phyloP scores from a whole-genome alignment of 2,888 invertebrate genomes.

The Macropis europaea region DNA sequence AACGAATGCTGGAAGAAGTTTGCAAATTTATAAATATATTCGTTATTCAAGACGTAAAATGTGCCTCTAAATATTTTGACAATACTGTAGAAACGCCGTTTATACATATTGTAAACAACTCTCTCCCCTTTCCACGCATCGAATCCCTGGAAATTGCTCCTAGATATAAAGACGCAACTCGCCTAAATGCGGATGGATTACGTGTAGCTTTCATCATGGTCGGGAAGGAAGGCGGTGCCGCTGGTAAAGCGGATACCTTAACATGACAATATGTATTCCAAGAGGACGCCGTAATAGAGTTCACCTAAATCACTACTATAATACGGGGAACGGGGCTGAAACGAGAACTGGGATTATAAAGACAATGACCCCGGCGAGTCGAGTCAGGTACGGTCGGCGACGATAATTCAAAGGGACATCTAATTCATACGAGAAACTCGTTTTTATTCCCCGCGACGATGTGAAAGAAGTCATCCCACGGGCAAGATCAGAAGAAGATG shows the following conservation, averaged over 20 bases:
- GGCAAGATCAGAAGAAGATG: background rate
- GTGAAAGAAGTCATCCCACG: constrained; percentile 6
- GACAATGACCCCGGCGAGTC: constrained; percentile 43
- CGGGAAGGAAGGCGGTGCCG: background rate
- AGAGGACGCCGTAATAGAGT: constrained; percentile 26
- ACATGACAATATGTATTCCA: constrained; percentile 52
- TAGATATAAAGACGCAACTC: too few species aligned
- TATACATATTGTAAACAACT: too few species aligned
- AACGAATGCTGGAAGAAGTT: too few species aligned
- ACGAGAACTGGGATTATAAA: constrained; percentile 48
- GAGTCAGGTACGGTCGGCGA: constrained; percentile 18
- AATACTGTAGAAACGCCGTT: too few species aligned
- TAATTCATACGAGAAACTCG: constrained; percentile 48
- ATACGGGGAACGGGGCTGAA: constrained; percentile 23
- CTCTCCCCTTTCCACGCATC: too few species aligned
- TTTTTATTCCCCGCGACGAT: constrained; percentile 30
- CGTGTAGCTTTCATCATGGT: constrained; percentile 8
- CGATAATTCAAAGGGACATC: constrained; percentile 42
- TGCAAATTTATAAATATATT: too few species aligned
- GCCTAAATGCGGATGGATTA: constrained; percentile 12
- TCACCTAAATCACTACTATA: constrained; percentile 44
- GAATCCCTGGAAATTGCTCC: too few species aligned
- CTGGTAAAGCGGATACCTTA: constrained; percentile 30
- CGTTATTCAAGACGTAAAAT: too few species aligned
- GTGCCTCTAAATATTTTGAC: too few species aligned